Percentiles rank a stretch among this genome's conserved stretches.
Conservation (phyloP, 1,140 invertebrate genomes). For the Drosophila pseudoobscura region DNA sequence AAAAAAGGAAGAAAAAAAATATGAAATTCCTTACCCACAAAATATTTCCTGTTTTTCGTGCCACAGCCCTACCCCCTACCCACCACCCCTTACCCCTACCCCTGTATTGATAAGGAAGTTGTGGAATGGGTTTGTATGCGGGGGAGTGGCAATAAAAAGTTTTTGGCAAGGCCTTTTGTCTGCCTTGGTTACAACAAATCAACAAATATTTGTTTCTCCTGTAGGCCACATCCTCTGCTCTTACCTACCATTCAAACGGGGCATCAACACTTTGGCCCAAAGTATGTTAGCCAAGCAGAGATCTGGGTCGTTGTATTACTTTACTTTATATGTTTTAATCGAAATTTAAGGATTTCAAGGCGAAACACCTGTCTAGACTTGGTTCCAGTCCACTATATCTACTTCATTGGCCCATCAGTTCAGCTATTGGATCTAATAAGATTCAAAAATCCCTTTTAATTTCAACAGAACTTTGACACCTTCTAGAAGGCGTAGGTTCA, state of each 20-base stretch:
- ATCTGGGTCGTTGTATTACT: no score
- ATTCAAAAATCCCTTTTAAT: no score
- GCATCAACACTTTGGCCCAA: slow-evolving; percentile 28
- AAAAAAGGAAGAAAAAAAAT: slow-evolving; percentile 43
- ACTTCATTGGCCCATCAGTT: no score
- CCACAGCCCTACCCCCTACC: neutral
- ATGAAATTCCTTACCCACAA: slow-evolving; percentile 42
- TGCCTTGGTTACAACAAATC: slow-evolving; percentile 64
- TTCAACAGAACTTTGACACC: no score
- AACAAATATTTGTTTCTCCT: slow-evolving; percentile 66
- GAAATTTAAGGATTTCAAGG: no score
- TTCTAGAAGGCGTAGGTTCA: no score
- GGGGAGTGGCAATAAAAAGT: slow-evolving; percentile 59
- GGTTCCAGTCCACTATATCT: no score
- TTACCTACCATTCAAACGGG: slow-evolving; percentile 6
- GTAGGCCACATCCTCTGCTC: slow-evolving; percentile 12
- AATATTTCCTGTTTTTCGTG: slow-evolving; percentile 32
- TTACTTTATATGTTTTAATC: no score
- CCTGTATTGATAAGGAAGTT: slow-evolving; percentile 61
- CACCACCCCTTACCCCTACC: neutral
- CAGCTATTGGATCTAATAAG: no score
- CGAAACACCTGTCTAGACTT: no score
- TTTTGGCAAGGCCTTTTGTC: slow-evolving; percentile 54
- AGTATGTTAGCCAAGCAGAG: neutral
- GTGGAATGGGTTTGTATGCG: slow-evolving; percentile 14